Base-by-base conservation (phyloP, 2,888 invertebrate species). In the Bombylius major region DNA sequence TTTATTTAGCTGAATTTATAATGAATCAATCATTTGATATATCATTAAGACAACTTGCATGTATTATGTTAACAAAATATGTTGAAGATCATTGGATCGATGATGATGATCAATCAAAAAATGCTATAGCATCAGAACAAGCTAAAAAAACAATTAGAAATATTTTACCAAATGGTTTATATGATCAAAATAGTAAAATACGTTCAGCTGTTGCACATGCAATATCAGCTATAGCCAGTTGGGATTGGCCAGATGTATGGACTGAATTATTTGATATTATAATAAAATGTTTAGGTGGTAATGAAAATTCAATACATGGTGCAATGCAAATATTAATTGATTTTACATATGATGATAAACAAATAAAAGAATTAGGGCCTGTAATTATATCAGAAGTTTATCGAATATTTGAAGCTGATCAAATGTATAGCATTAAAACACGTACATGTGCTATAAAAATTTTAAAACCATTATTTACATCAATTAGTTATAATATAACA, bases 161-260 rank as follows among this genome's bases (percentile, higher is more conserved):
- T 56, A 77, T 84, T 54, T 68, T 85, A 45, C 84, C 84, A 0
- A 70, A 80, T 56, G 85, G 84, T 0, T 71, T 86, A 36, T 77
- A 78, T 60, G 85, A 85, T 66, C 76, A 80, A 1, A 80, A 83
- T 57, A 84, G 84, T 61, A 85, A 84, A 49, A 80, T 85, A 14
- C 73, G 84, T 11, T 77, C 79, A 5, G 79, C 83, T 31, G 82
- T 85, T 11, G 86, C 86, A 0, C 83, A 84, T 68, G 83, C 83
- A 1, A 81, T 86, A 53, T 82, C 85, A 0, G 80, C 81, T 4
- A 84, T 87, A 61, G 86, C 85, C 0, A 78, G 81, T 61, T 83
- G 81, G 73, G 86, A 87, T 66, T 86, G 86, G 83, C 86, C 86
- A 0, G 80, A 82, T 58, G 76, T 79, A 53, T 87, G 86, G 86